Conservation (phyloP, 1,140 invertebrate genomes). For the Nephila pilipes region DNA sequence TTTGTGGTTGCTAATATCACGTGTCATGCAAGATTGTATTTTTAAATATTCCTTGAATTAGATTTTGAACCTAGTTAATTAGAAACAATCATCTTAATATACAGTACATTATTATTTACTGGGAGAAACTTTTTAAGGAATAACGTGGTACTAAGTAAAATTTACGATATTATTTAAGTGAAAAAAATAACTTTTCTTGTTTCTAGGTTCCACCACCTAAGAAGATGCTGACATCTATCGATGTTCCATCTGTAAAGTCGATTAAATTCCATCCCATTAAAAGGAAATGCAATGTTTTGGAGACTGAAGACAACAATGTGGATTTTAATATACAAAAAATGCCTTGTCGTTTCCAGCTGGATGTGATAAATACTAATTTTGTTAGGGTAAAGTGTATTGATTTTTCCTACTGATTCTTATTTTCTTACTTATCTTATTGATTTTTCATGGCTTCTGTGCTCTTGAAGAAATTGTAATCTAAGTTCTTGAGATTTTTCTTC, state of each 20-base stretch:
- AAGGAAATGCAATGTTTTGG: conserved; percentile 82
- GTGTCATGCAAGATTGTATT: too few relatives aligned
- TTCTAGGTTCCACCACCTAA: conserved; percentile 85
- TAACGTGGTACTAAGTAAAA: too few relatives aligned
- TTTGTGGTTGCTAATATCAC: too few relatives aligned
- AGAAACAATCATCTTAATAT: too few relatives aligned
- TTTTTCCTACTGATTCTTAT: neutral
- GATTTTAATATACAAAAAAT: conserved; percentile 77
- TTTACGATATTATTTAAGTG: too few relatives aligned
- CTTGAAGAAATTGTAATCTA: too few relatives aligned
- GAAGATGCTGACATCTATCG: conserved; percentile 86
- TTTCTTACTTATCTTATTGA: neutral
- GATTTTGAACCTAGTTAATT: too few relatives aligned
- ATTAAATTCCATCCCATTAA: conserved; percentile 87
- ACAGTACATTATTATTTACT: too few relatives aligned
- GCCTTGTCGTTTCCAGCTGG: conserved; percentile 86
- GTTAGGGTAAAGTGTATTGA: conserved; percentile 87
- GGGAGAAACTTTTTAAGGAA: too few relatives aligned
- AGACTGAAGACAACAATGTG: conserved; percentile 67
- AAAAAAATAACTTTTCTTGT: conserved; percentile 65
- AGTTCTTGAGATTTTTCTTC: too few relatives aligned
- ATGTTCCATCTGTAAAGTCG: conserved; percentile 86
- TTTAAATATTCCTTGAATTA: too few relatives aligned
- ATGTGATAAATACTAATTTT: conserved; percentile 91
- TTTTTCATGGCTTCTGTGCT: neutral